Evolutionary conservation across 2,113 vertebrate genomes (phyloP).

Genomic region (Serilophus lunatus): DNA sequence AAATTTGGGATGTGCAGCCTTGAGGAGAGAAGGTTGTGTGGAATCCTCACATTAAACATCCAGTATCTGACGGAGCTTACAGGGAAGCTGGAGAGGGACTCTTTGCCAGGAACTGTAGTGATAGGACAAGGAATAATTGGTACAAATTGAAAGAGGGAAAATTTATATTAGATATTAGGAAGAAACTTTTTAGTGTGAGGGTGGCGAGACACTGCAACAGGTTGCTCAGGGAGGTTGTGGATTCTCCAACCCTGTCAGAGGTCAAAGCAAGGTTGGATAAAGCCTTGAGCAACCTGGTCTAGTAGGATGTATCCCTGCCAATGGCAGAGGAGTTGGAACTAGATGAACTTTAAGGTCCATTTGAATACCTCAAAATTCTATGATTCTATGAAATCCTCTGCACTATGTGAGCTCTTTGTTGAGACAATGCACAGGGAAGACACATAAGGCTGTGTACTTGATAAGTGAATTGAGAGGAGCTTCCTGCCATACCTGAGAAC

Average conservation of each 20-base stretch:
- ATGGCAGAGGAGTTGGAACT: background rate
- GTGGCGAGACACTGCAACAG: background rate
- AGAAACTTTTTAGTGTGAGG: background rate
- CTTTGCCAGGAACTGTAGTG: background rate
- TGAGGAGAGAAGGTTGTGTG: background rate
- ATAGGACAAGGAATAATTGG: background rate
- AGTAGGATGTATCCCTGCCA: background rate
- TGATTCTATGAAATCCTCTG: background rate
- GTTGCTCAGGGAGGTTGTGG: background rate
- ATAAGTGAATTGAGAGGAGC: fast-evolving
- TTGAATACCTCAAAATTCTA: background rate
- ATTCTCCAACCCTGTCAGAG: background rate
- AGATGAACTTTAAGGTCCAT: background rate
- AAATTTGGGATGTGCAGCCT: background rate
- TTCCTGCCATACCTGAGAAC: fast-evolving
- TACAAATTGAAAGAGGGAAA: background rate
- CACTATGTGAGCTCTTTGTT: fast-evolving
- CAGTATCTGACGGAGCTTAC: background rate
- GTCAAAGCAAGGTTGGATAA: background rate
- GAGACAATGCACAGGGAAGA: background rate
- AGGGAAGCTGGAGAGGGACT: background rate
- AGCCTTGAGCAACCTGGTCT: background rate
- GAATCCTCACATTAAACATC: background rate
- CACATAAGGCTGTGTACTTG: background rate
- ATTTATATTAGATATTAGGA: background rate